These are phyloP conservation scores for Megalurothrips usitatus DNA, from an alignment of 2,888 invertebrate genomes.

Conservation along the genomic window DNA sequence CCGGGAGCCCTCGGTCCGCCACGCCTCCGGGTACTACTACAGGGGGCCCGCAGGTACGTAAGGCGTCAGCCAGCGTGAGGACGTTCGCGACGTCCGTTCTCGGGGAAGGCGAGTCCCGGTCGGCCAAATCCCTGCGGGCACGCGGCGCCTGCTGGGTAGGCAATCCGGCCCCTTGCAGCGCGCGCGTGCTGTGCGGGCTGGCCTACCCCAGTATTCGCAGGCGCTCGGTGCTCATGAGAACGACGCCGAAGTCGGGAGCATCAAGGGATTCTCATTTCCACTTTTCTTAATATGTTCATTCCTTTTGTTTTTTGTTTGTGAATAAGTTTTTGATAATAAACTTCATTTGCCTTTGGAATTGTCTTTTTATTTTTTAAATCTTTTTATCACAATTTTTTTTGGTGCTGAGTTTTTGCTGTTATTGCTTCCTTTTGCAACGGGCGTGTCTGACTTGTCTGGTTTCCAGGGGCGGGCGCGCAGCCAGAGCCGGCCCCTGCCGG, in stretches of 20 bases:
- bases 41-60: background rate
- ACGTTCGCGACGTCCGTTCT: background rate
- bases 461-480: background rate
- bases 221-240: background rate
- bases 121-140: background rate
- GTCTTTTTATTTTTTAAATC: too few relatives aligned
- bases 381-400: too few relatives aligned
- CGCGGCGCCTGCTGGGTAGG: background rate
- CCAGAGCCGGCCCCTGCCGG: background rate
- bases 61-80: background rate
- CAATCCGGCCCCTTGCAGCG: too few relatives aligned
- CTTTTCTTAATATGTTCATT: too few relatives aligned
- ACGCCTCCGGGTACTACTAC: background rate
- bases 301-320: too few relatives aligned
- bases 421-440: background rate
- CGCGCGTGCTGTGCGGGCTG: too few relatives aligned
- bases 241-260: background rate
- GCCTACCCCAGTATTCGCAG: background rate
- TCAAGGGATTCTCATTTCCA: too few relatives aligned
- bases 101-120: background rate
- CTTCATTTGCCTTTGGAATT: too few relatives aligned
- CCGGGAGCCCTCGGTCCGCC: background rate
- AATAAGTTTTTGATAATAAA: too few relatives aligned
- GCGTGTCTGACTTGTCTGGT: too few relatives aligned
- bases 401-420: too few relatives aligned